Conservation (phyloP, 2,888 invertebrate species). For the Eledone cirrhosa region DNA sequence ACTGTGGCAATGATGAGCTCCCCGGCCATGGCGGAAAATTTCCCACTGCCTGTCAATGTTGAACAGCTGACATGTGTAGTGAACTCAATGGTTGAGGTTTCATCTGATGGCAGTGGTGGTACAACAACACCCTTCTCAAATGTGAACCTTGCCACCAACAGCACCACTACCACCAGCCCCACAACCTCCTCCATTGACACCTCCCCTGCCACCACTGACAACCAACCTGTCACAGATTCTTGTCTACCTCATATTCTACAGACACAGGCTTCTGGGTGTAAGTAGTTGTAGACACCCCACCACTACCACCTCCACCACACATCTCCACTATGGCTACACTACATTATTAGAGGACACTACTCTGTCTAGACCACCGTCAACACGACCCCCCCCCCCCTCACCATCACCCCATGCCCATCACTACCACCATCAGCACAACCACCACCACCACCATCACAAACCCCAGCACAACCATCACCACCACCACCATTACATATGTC, state of each 20-base stretch:
- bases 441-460: no score
- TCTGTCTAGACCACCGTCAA: no score
- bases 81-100: slow-evolving; percentile 12
- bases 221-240: not conserved
- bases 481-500: no score
- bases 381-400: not conserved
- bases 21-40: slow-evolving; percentile 7
- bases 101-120: not conserved
- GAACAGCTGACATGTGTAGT: slow-evolving; percentile 20
- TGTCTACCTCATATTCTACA: slow-evolving; percentile 1
- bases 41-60: slow-evolving; percentile 11
- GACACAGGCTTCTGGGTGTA: slow-evolving; percentile 18
- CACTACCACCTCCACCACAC: not conserved
- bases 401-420: not conserved
- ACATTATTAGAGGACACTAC: not conserved
- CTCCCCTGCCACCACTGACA: not conserved
- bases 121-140: not conserved
- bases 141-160: not conserved
- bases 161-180: not conserved
- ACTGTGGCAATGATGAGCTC: not conserved
- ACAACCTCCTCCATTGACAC: no score
- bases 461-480: no score
- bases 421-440: no score
- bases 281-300: not conserved
- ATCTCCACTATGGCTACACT: not conserved